phyloP scores from a whole-genome alignment of 2,888 invertebrate species.

The Xanthorhoe designata region DNA sequence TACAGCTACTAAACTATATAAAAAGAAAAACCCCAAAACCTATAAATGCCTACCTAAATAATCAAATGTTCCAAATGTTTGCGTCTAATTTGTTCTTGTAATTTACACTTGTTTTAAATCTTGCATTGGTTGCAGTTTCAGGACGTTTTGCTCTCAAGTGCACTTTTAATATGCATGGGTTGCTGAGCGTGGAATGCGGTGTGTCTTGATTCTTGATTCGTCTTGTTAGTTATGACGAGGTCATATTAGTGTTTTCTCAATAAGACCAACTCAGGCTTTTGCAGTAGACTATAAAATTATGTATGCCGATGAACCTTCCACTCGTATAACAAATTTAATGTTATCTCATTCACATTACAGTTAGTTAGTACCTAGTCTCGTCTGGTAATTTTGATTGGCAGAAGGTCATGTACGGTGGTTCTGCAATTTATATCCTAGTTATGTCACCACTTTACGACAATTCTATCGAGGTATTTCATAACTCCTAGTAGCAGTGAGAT shows the following conservation, averaged over 20 bases:
- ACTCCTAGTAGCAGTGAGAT: background rate
- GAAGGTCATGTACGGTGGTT: constrained; percentile 1
- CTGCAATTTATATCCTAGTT: background rate
- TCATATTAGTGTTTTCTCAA: background rate
- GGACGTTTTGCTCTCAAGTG: background rate
- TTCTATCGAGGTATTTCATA: background rate
- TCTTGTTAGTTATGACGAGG: background rate
- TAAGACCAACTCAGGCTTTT: background rate
- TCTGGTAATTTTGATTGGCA: constrained; percentile 1
- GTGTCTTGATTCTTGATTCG: background rate
- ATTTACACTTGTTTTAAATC: background rate
- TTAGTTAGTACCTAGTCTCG: background rate
- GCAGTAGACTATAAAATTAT: background rate
- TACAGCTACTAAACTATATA: constrained; percentile 6
- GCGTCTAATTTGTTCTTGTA: background rate
- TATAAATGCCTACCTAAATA: background rate
- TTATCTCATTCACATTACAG: background rate
- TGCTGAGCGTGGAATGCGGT: background rate
- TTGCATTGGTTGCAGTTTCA: background rate
- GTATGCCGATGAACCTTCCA: background rate
- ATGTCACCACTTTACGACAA: constrained; percentile 1
- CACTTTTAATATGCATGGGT: too few species aligned
- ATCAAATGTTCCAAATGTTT: background rate
- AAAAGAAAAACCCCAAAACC: constrained; percentile 2
- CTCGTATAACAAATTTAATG: background rate